Percentiles rank a stretch among this genome's conserved stretches.
These are phyloP conservation scores for Chitala chitala DNA, from an alignment of 2,113 vertebrate genomes.

Conservation along the genomic window DNA sequence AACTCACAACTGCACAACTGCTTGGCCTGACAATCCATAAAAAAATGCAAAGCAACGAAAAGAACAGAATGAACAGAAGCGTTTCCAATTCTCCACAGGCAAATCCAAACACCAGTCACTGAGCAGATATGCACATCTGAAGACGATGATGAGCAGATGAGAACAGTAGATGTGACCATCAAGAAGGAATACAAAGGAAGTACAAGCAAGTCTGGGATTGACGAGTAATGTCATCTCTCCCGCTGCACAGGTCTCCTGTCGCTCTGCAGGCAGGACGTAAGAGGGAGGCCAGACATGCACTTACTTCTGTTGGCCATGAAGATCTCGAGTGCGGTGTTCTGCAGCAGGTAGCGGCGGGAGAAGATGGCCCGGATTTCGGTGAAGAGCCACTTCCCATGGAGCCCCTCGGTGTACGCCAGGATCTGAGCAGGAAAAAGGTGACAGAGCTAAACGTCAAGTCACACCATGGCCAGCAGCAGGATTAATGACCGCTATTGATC, in stretches of 20 bases:
- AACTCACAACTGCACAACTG: too few relatives aligned
- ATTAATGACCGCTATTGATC: constrained; percentile 74
- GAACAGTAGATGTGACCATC: background rate
- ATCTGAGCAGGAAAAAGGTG: constrained; percentile 60
- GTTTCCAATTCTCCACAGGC: too few relatives aligned
- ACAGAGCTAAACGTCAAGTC: constrained; percentile 24
- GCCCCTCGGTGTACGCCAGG: constrained; percentile 86
- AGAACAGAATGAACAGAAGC: too few relatives aligned
- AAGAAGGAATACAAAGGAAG: too few relatives aligned
- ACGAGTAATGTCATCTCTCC: background rate
- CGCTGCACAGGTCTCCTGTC: background rate
- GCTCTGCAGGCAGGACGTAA: background rate
- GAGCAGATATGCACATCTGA: background rate
- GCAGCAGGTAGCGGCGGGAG: constrained; percentile 89
- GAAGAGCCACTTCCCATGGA: constrained; percentile 98
- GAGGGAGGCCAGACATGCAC: background rate
- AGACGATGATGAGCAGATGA: background rate
- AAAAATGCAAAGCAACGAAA: too few relatives aligned
- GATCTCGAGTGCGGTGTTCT: constrained; percentile 93
- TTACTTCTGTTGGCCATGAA: constrained; percentile 98
- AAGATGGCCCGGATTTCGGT: constrained; percentile 88
- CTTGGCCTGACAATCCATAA: too few relatives aligned
- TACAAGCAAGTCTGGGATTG: background rate
- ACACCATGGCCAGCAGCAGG: constrained; percentile 47
- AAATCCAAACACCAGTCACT: background rate